Conservation (phyloP, 2,888 invertebrate genomes). For the Conus canariensis region DNA sequence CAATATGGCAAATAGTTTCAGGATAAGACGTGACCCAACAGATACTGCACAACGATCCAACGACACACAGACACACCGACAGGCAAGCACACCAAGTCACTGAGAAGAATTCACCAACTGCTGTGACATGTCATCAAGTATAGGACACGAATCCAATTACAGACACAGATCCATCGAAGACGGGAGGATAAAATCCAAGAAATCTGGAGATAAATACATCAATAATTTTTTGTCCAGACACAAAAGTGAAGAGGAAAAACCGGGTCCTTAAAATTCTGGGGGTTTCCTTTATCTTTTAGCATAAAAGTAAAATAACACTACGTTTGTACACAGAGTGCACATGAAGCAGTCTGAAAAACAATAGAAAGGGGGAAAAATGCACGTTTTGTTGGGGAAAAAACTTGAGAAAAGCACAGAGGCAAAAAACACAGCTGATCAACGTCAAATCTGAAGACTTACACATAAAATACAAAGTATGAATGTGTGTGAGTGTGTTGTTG, state of each 20-base stretch:
- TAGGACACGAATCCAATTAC: background rate
- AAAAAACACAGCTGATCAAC: background rate
- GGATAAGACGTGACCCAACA: background rate
- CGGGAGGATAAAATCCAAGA: background rate
- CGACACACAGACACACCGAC: constrained; percentile 5
- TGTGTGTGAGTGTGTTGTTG: too few species aligned
- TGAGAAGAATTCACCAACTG: background rate
- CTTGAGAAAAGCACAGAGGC: background rate
- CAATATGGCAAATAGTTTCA: constrained; percentile 1
- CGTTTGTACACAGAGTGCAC: background rate
- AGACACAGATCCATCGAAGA: background rate
- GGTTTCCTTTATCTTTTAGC: background rate
- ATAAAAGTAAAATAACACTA: background rate
- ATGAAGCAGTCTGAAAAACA: background rate
- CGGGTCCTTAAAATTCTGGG: background rate
- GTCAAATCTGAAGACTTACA: too few species aligned
- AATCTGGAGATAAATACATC: background rate
- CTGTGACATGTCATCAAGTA: too few species aligned
- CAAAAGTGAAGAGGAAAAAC: background rate
- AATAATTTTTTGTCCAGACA: background rate
- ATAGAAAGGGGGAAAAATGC: background rate
- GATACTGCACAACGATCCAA: background rate
- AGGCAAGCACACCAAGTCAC: background rate
- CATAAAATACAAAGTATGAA: too few species aligned
- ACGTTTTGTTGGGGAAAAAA: too few species aligned